These are phyloP conservation scores for Crotalus viridis DNA, from an alignment of 2,113 vertebrate genomes.

Conservation along the genomic window DNA sequence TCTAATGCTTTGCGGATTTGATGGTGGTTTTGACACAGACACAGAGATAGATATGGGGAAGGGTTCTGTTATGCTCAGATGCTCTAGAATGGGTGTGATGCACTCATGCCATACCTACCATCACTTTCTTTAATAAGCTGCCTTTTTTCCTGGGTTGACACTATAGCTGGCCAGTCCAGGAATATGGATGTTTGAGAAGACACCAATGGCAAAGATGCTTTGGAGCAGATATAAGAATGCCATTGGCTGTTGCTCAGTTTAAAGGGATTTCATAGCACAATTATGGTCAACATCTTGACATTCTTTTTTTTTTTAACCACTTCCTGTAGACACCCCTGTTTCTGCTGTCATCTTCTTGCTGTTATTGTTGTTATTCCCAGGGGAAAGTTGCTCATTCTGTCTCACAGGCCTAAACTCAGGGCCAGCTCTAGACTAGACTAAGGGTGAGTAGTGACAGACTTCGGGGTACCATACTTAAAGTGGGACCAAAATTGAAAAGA, in stretches of 20 bases:
- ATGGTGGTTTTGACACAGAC: neutral
- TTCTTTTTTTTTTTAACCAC: neutral
- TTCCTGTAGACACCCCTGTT: neutral
- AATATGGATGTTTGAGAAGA: neutral
- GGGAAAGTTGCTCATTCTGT: neutral
- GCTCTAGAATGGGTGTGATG: neutral
- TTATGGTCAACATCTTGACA: neutral
- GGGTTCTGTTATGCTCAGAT: neutral
- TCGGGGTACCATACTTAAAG: neutral
- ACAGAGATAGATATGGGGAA: neutral
- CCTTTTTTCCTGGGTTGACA: neutral
- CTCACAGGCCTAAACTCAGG: neutral
- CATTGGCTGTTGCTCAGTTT: neutral
- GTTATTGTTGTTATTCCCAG: neutral
- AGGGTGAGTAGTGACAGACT: neutral
- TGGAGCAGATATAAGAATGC: neutral
- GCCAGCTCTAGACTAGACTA: neutral
- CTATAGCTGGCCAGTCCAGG: neutral
- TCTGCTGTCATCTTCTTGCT: neutral
- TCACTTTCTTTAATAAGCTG: neutral
- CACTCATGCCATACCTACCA: neutral
- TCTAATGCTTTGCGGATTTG: neutral
- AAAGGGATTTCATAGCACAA: neutral
- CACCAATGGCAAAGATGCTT: neutral
- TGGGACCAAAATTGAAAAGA: neutral